A percentile compares a stretch with the other conserved stretches of the same genome.
phyloP scores from a whole-genome alignment of 92 coral and sea anemone genomes.

The Diadumene lineata region DNA sequence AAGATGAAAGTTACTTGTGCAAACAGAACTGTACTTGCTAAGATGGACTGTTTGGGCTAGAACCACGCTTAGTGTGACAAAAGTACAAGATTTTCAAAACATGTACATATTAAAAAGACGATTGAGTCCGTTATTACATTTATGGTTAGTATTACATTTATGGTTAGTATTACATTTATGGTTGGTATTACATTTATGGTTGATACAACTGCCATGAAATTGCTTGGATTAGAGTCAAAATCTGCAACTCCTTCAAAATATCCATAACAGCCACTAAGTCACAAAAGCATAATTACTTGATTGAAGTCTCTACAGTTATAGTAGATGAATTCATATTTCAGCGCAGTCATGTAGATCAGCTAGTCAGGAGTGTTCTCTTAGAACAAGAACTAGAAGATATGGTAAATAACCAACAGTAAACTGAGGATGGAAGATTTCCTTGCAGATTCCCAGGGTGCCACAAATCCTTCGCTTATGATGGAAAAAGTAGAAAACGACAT shows the following conservation, averaged over 20 bases:
- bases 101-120: too few relatives aligned
- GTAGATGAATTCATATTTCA: slow-evolving; percentile 50
- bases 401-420: slow-evolving; percentile 23
- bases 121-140: too few relatives aligned
- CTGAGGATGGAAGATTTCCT: slow-evolving; percentile 56
- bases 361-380: slow-evolving; percentile 28
- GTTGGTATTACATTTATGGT: too few relatives aligned
- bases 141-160: too few relatives aligned
- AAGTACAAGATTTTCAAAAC: too few relatives aligned
- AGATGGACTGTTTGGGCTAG: too few relatives aligned
- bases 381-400: slow-evolving; percentile 47
- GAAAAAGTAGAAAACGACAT: slow-evolving; percentile 55
- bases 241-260: slow-evolving; percentile 41
- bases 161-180: too few relatives aligned
- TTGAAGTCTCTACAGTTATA: slow-evolving; percentile 32
- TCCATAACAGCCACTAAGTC: slow-evolving; percentile 32
- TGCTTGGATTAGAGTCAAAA: slow-evolving; percentile 48
- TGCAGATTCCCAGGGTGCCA: slow-evolving; percentile 61
- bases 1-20: too few relatives aligned
- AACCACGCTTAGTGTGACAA: too few relatives aligned
- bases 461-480: slow-evolving; percentile 47
- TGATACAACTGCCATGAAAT: slow-evolving; percentile 51
- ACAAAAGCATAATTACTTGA: slow-evolving; percentile 38
- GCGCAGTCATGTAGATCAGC: slow-evolving; percentile 18
- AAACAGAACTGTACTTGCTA: too few relatives aligned